These are phyloP conservation scores for Thrips palmi DNA, from an alignment of 1,140 invertebrate species.

Conservation along the genomic window DNA sequence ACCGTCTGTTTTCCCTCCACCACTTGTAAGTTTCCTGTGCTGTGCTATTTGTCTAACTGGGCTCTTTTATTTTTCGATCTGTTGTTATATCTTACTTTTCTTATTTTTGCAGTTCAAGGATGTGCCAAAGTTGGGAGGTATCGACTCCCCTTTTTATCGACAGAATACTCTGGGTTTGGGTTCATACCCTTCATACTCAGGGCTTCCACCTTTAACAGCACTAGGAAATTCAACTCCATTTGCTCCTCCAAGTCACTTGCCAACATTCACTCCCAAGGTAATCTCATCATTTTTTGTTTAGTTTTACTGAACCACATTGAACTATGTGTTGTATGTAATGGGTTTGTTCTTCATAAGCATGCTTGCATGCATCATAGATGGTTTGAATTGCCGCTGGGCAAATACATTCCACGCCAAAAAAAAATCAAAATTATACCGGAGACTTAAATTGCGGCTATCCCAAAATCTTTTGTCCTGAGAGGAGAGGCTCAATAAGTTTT, in stretches of 20 bases:
- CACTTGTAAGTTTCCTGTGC: conserved; percentile 30
- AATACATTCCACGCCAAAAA: too few relatives aligned
- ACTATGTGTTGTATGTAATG: too few relatives aligned
- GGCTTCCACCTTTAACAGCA: conserved; percentile 58
- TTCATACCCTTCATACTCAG: conserved; percentile 60
- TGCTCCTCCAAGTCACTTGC: conserved; percentile 55
- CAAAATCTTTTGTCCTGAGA: too few relatives aligned
- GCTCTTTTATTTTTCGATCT: conserved; percentile 2
- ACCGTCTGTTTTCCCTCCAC: conserved; percentile 36
- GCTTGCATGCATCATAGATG: too few relatives aligned
- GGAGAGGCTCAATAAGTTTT: too few relatives aligned
- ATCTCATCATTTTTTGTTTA: conserved; percentile 19
- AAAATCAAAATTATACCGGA: too few relatives aligned
- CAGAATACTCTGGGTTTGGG: conserved; percentile 47
- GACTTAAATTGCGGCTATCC: too few relatives aligned
- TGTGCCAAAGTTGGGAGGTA: conserved; percentile 60
- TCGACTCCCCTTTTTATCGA: conserved; percentile 60
- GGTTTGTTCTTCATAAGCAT: too few relatives aligned
- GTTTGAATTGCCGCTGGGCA: too few relatives aligned
- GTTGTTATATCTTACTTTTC: conserved; percentile 12
- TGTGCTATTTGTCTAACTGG: not conserved
- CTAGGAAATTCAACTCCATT: conserved; percentile 52
- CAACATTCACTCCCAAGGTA: conserved; percentile 82
- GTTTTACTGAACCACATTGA: conserved; percentile 1
- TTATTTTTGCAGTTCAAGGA: conserved; percentile 65